Base-by-base conservation (phyloP, 2,888 invertebrate genomes). In the Cataglyphis altisquamis region DNA sequence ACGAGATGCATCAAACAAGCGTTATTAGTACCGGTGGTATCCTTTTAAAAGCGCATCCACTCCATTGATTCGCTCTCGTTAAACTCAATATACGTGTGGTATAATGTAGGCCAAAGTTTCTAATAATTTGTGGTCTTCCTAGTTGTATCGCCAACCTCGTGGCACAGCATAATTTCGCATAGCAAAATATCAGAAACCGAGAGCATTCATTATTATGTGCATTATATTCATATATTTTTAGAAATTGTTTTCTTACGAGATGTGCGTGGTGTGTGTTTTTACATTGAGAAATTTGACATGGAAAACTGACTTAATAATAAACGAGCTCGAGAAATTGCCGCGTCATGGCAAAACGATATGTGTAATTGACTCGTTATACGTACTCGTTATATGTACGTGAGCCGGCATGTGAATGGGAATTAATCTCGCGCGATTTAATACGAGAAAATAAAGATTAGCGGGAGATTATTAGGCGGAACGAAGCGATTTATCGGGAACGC, bases 1-100 rank as follows among this genome's bases (percentile, higher is more conserved):
- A 84, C 80, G 84, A 89, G 83, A 88, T 88, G 90, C 86, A 86
- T 85, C 68, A 36, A 89, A 89, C 80, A 84, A 84, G 74, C 63
- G 72, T 82, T 75, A 86, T 87, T 78, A 80, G 8, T 39, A 72
- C 32, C 39, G 15, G 15, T 32, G 21, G 32, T 57, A n/a, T 70
- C n/a, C 18, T 57, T 68, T 73, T 72, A 52, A 66, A 4, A 55
- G 8, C 4, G 36, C 48, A 25, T 52, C 32, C 52, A 36, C 64
- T 52, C 9, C 32, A 64, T 52, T 39, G 25, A 66, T 66, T 29
- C 36, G 25, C 8, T 52, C 18, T 64, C 15, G 9, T 66, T 39
- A 36, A 75, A 21, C 36, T 66, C 48, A 55, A 48, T 36, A 48
- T 36, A 48, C 52, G 41, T 45, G 15, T 45, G 32, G 18, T 39